Conservation (phyloP, 2,797 vertebrate genomes). For the Eremophila alpestris region DNA sequence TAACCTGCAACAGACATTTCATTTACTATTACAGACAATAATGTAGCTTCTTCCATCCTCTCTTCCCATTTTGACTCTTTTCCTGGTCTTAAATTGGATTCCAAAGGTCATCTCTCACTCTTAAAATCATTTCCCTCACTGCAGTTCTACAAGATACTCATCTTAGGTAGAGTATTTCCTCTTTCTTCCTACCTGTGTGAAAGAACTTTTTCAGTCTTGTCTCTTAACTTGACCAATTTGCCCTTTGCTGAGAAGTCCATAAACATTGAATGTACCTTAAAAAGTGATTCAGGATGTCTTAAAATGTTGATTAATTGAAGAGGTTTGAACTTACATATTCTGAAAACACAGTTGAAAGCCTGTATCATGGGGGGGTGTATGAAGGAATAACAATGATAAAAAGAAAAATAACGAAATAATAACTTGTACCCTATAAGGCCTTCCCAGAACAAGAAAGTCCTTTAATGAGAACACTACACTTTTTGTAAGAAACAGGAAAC, state of each 20-base stretch:
- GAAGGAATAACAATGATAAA: neutral
- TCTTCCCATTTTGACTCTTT: neutral
- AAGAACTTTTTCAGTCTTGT: neutral
- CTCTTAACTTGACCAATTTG: neutral
- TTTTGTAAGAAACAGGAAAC: neutral
- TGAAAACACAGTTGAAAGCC: neutral
- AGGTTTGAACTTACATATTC: neutral
- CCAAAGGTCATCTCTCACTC: neutral
- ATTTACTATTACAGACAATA: neutral
- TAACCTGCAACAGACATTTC: neutral
- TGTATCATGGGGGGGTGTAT: rapidly evolving
- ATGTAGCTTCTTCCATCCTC: neutral
- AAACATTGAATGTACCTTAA: neutral
- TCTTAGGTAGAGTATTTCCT: neutral
- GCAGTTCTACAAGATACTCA: neutral
- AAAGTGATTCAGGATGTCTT: neutral
- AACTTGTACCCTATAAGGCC: neutral
- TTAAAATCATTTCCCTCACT: neutral
- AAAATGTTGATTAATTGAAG: neutral
- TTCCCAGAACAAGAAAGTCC: neutral
- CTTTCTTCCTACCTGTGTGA: neutral
- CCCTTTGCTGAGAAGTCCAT: neutral
- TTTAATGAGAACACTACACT: neutral
- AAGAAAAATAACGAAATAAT: neutral
- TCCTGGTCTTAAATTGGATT: neutral